These are phyloP conservation scores for Leptinotarsa juncta DNA, from an alignment of 2,888 invertebrate species.

Conservation along the genomic window DNA sequence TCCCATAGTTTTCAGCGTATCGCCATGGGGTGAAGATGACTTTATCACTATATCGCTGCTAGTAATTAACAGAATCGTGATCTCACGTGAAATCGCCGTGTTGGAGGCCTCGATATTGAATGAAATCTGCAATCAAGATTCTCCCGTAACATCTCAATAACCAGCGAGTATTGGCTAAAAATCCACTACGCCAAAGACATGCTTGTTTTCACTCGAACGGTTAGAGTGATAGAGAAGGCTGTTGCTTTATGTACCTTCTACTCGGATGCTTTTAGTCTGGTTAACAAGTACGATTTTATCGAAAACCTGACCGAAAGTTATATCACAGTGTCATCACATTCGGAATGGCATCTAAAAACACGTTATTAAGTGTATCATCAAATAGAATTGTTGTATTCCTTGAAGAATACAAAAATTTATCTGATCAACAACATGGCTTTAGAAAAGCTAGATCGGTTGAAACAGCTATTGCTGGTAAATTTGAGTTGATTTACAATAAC, in stretches of 20 bases:
- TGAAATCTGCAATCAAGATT: constrained; percentile 59
- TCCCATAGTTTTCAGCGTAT: constrained; percentile 57
- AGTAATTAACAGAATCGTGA: constrained; percentile 62
- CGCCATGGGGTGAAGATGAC: constrained; percentile 49
- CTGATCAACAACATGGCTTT: too few species aligned
- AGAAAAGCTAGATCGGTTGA: too few species aligned
- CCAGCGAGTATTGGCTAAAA: constrained; percentile 44
- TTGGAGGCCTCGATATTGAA: constrained; percentile 58
- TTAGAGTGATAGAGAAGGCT: constrained; percentile 48
- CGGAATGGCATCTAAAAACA: too few species aligned
- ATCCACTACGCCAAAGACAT: constrained; percentile 47
- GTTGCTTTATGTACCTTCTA: constrained; percentile 47
- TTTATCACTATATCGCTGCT: constrained; percentile 54
- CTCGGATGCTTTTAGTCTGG: constrained; percentile 41
- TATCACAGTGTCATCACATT: too few species aligned
- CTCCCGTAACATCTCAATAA: constrained; percentile 59
- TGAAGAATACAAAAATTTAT: too few species aligned
- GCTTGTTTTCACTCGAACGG: constrained; percentile 48
- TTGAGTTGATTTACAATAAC: too few species aligned
- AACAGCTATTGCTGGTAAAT: too few species aligned
- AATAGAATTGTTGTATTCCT: too few species aligned
- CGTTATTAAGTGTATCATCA: too few species aligned
- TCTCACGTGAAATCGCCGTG: constrained; percentile 59
- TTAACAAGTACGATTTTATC: too few species aligned
- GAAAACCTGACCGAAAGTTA: too few species aligned